These are phyloP conservation scores for Stenichneumon culpator DNA, from an alignment of 2,888 invertebrate species.

Conservation along the genomic window DNA sequence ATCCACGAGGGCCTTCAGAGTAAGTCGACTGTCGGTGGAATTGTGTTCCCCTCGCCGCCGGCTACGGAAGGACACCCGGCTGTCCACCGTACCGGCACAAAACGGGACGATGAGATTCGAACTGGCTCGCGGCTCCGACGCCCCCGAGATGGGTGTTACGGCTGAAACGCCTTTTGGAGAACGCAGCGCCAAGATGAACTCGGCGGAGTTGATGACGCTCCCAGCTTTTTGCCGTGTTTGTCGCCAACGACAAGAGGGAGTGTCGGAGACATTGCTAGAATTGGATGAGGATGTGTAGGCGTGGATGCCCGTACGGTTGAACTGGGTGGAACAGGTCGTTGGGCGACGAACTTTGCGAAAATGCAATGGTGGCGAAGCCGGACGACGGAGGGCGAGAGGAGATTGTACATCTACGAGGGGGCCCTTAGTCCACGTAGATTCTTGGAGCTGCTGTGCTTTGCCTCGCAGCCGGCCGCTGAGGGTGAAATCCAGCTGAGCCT, in stretches of 20 bases:
- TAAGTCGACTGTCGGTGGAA: background rate
- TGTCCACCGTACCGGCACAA: background rate
- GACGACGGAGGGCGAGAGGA: constrained; percentile 40
- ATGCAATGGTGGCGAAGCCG: background rate
- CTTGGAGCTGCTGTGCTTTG: background rate
- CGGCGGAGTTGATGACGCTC: constrained; percentile 9
- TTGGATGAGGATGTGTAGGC: constrained; percentile 24
- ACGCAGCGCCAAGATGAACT: background rate
- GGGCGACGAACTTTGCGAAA: constrained; percentile 50
- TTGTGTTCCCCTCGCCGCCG: background rate
- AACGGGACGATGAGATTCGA: background rate
- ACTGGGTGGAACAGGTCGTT: constrained; percentile 41
- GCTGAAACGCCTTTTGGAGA: background rate
- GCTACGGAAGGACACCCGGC: background rate
- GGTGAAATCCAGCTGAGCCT: constrained; percentile 53
- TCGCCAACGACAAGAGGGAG: background rate
- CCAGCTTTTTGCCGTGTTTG: constrained; percentile 38
- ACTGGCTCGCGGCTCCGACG: background rate
- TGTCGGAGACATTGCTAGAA: background rate
- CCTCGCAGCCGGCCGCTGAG: constrained; percentile 10
- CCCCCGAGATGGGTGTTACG: background rate
- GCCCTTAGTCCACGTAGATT: constrained; percentile 40
- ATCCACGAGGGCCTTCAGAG: background rate
- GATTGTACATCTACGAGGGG: constrained; percentile 42
- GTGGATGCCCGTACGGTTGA: constrained; percentile 50